Base-by-base conservation (phyloP, 53 echinoderm and acorn worm genomes). In the Hippasteria phrygiana region DNA sequence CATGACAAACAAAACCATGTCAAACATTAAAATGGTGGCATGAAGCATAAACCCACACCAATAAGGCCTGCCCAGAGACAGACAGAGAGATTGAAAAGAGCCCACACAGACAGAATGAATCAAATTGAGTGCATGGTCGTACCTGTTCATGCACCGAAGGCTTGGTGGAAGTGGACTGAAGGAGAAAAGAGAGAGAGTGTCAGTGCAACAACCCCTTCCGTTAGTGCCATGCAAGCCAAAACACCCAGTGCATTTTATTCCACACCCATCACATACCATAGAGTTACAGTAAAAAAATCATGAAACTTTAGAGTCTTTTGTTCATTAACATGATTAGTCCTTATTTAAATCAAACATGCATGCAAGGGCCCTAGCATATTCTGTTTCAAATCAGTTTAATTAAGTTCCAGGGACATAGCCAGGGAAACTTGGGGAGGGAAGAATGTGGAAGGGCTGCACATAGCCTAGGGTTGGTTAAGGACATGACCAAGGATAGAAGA, bases 71-170 rank as follows among this genome's bases (percentile, higher is more conserved):
- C 73, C 43, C 42, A 73, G 45, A 18, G 42, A 73, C 7, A 73
- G 26, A 31, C 4, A 24, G 67, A 20, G 43, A 73, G 26, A 43
- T 27, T 18, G 41, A 71, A 39, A 18, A 71, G 32, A 71, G 4
- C 64, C 64, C 13, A 10, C 29, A 9, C 31, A 67, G 67, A 73
- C 5, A 67, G 69, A 36, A 36, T 35, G 55, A 33, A 53, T 38
- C 11, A 35, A 85, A 70, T n/a, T 53, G 85, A 85, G 85, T 85
- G 85, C 85, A 70, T 71, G 85, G 85, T 85, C 85, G 71, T 85
- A 85, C 85, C 85, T 85, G 85, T 85, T 85, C 85, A 85, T 85
- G 85, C 85, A 85, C 85, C 85, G 85, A 85, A 85, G 85, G 85
- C 85, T 85, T 85, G 85, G 85, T 85, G 85, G 85, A 85, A 42